These are phyloP conservation scores for Patella caerulea DNA, from an alignment of 2,888 invertebrate species.

Conservation along the genomic window DNA sequence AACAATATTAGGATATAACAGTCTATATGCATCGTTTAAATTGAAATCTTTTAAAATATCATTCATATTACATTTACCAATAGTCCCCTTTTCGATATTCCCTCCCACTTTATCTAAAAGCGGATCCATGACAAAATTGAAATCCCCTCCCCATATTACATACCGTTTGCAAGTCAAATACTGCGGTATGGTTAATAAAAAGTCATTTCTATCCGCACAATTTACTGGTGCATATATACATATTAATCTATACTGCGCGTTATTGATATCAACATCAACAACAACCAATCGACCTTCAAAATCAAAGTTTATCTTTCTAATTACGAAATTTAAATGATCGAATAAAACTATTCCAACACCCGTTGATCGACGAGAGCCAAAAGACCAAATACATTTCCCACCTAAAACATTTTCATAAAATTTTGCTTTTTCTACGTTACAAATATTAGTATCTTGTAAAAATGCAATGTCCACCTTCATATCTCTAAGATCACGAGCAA, in stretches of 20 bases:
- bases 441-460: conserved; percentile 5
- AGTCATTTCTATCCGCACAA: not conserved
- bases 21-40: conserved; percentile 2
- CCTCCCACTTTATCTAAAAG: not conserved
- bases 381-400: conserved; percentile 4
- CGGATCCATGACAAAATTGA: conserved; percentile 3
- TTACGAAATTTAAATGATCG: not conserved
- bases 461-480: not conserved
- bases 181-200: conserved; percentile 4
- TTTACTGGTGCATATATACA: conserved; percentile 7
- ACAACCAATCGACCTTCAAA: conserved; percentile 4
- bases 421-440: not conserved
- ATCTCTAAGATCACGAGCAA: not conserved
- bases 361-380: not conserved
- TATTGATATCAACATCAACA: conserved; percentile 7
- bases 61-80: not conserved
- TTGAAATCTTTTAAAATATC: not conserved
- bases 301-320: conserved; percentile 7
- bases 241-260: not conserved
- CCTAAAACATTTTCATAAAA: not conserved
- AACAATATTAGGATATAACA: conserved; percentile 1
- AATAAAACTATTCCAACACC: not conserved
- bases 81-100: not conserved
- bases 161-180: conserved; percentile 1
- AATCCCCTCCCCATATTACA: not conserved